A percentile compares a stretch with the other conserved stretches of the same genome.
These are phyloP conservation scores for Diaperis boleti DNA, from an alignment of 2,888 invertebrate genomes.

Conservation along the genomic window DNA sequence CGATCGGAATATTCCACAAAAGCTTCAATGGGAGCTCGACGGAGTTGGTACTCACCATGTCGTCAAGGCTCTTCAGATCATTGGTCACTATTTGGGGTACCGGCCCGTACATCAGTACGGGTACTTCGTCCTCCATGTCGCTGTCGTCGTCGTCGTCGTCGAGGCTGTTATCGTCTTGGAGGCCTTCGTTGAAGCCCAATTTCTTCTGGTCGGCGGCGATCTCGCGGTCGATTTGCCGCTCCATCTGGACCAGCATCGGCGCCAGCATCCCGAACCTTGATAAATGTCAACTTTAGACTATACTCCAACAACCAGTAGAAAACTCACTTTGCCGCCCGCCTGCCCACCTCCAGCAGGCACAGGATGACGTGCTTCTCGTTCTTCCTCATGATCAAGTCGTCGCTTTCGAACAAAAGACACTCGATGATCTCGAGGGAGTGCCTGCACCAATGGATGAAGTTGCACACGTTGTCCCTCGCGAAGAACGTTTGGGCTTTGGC, in stretches of 20 bases:
- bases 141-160: conserved; percentile 66
- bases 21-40: too few relatives aligned
- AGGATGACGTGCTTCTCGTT: conserved; percentile 97
- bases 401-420: conserved; percentile 95
- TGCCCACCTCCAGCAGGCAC: conserved; percentile 93
- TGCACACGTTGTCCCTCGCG: conserved; percentile 94
- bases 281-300: too few relatives aligned
- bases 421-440: conserved; percentile 85
- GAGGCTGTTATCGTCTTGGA: conserved; percentile 53
- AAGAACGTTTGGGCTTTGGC: conserved; percentile 94
- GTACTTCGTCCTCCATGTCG: conserved; percentile 71
- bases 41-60: conserved; percentile 81
- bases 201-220: conserved; percentile 81
- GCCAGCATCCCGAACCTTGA: conserved; percentile 84
- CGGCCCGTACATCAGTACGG: conserved; percentile 78
- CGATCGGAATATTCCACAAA: too few relatives aligned
- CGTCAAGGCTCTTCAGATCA: conserved; percentile 94
- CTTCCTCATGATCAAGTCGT: conserved; percentile 93
- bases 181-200: conserved; percentile 60
- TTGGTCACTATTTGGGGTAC: conserved; percentile 92
- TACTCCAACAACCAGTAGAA: neutral
- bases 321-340: conserved; percentile 84
- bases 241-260: conserved; percentile 92
- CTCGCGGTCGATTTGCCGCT: conserved; percentile 92
- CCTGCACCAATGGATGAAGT: conserved; percentile 92